Evolutionary conservation across 2,113 vertebrate species (phyloP).

Genomic region (Acanthisitta chloris): DNA sequence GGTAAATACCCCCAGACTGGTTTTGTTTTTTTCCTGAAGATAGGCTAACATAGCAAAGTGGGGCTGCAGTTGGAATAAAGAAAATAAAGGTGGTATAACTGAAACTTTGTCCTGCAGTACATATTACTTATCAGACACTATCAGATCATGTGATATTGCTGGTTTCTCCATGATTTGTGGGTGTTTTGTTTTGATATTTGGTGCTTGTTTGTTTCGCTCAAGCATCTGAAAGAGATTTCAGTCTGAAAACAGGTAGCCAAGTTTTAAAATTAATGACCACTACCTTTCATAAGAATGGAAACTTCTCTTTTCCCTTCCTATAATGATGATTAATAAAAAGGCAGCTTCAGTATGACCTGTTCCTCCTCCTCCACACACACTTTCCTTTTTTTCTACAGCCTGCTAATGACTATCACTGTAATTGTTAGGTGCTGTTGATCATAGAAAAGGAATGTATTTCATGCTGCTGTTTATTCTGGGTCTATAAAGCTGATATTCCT

Average conservation of each 20-base stretch:
- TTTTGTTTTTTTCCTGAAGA: not conserved
- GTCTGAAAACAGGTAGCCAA: not conserved
- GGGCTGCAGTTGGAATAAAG: not conserved
- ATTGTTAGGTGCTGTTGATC: not conserved
- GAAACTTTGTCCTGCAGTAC: not conserved
- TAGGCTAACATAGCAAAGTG: not conserved
- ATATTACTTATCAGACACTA: not conserved
- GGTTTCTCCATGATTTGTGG: not conserved
- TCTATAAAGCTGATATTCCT: not conserved
- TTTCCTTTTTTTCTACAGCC: not conserved
- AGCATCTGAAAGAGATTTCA: not conserved
- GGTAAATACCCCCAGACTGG: not conserved
- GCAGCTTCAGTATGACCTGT: not conserved
- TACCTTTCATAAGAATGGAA: not conserved
- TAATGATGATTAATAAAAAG: conserved; percentile 44
- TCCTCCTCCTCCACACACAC: not conserved
- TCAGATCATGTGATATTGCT: not conserved
- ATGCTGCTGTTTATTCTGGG: not conserved
- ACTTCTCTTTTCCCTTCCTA: not conserved
- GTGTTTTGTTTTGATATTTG: not conserved
- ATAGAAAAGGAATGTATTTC: not conserved
- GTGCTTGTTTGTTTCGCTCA: not conserved
- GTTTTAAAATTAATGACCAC: not conserved
- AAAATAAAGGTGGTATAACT: not conserved
- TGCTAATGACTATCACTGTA: not conserved